Percentiles rank a stretch among this genome's conserved stretches.
Conservation (phyloP, 2,888 invertebrate genomes). For the Tridacna crocea region DNA sequence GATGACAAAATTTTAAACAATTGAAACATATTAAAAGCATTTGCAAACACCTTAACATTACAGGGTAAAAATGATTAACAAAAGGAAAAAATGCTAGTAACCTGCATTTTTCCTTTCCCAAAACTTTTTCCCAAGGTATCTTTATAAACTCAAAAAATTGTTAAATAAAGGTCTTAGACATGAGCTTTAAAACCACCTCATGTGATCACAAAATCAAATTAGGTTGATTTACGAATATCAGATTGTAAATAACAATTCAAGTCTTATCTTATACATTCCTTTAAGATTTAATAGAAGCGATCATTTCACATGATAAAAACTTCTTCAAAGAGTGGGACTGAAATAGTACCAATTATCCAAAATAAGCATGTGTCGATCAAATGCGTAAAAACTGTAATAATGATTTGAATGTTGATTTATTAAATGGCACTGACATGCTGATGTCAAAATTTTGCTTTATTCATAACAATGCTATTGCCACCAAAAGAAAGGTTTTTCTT, state of each 20-base stretch:
- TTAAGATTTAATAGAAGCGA: not conserved
- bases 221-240: conserved; percentile 5
- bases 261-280: conserved; percentile 11
- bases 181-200: not conserved
- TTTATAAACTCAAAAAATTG: too few relatives aligned
- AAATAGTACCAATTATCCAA: conserved; percentile 16
- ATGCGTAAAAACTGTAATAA: not conserved
- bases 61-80: too few relatives aligned
- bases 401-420: not conserved
- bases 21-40: too few relatives aligned
- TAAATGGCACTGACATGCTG: not conserved
- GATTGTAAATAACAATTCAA: conserved; percentile 22
- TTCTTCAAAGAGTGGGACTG: conserved; percentile 22
- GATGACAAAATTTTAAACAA: too few relatives aligned
- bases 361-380: conserved; percentile 1
- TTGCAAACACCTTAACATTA: too few relatives aligned
- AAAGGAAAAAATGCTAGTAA: too few relatives aligned
- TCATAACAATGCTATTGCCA: too few relatives aligned
- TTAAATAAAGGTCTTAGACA: too few relatives aligned
- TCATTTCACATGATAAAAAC: not conserved
- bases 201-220: conserved; percentile 1
- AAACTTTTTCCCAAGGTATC: too few relatives aligned
- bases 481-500: too few relatives aligned
- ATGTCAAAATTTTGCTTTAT: too few relatives aligned
- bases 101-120: too few relatives aligned